Evolutionary conservation across 1,140 invertebrate species (phyloP), one percentile per base, ranked within the genome.

Genomic region (Conus betulinus): DNA sequence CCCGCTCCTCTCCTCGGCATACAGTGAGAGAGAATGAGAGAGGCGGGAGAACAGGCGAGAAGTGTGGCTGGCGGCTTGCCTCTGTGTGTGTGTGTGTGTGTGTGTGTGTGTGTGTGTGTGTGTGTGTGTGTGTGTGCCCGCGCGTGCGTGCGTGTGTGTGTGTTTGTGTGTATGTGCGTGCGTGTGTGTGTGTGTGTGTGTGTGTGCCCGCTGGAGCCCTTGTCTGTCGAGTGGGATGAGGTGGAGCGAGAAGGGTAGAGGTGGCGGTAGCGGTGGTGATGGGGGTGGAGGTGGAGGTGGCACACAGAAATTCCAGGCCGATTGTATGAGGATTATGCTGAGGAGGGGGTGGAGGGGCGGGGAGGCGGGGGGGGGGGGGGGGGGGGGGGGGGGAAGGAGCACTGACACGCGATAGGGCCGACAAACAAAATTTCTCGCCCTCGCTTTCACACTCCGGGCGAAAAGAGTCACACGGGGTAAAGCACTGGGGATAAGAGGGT

Each of bases 81-180:
- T 39, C 39, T 71, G 15, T n/a, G 57, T 60, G 8, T 79, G 25
- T 79, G 78, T 79, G 78, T 79, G 78, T 79, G 78, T 79, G 78
- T 52, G 78, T 79, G 78, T n/a, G 78, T 79, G 78, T 1, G 78
- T 4, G 25, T 3, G 78, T 79, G 60, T 20, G 17, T 63, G 11
- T 63, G 60, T 20, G 11, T 63, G 60, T 63, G 10, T 20, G 39
- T 39, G 39, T 20, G 71, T 74, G 17, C 5, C 1, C 5, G 78
- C 5, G 78, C 11, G 78, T 79, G 11, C 51, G 78, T 15, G 78
- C 23, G 78, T 79, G 25, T 5, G 78, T 79, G 25, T 5, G 25
- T 79, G 78, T 5, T 2, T 79, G 78, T 79, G 5, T 79, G 78
- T 52, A 5, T 79, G 78, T n/a, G 78, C 5, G 78, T n/a, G 78